Evolutionary conservation across 2,888 invertebrate genomes (phyloP).

Genomic region (Neocrepidodera transversa): DNA sequence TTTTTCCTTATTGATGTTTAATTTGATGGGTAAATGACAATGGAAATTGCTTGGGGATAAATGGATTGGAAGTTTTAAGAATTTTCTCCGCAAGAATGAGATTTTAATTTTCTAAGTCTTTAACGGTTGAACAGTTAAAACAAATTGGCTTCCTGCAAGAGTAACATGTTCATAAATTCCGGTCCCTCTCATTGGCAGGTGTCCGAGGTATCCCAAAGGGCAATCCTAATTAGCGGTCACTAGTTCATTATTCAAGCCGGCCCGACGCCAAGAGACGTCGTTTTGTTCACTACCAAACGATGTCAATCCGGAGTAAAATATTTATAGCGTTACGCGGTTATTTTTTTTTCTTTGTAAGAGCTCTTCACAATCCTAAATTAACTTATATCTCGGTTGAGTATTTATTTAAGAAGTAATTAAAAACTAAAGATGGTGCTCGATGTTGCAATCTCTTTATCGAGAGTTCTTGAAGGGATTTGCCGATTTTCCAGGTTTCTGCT

Average conservation of each 20-base stretch:
- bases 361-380: no score
- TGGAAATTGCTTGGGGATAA: conserved; percentile 20
- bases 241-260: conserved; percentile 58
- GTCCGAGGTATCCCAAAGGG: conserved; percentile 56
- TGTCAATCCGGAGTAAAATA: conserved; percentile 58
- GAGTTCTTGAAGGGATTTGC: conserved; percentile 22
- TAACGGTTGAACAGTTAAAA: no score
- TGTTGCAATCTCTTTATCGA: conserved; percentile 32
- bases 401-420: conserved; percentile 42
- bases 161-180: conserved; percentile 56
- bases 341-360: no score
- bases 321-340: conserved; percentile 49
- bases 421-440: conserved; percentile 37
- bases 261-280: conserved; percentile 54
- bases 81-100: conserved; percentile 3
- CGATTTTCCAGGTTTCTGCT: conserved; percentile 21
- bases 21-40: conserved; percentile 24
- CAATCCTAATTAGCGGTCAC: conserved; percentile 60
- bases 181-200: conserved; percentile 57
- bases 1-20: conserved; percentile 24
- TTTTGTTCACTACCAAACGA: conserved; percentile 55
- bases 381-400: no score
- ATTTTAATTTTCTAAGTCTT: no score
- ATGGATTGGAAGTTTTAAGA: conserved; percentile 18
- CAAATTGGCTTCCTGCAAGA: no score